phyloP scores from a whole-genome alignment of 2,797 vertebrate species.

The Semotilus atromaculatus region DNA sequence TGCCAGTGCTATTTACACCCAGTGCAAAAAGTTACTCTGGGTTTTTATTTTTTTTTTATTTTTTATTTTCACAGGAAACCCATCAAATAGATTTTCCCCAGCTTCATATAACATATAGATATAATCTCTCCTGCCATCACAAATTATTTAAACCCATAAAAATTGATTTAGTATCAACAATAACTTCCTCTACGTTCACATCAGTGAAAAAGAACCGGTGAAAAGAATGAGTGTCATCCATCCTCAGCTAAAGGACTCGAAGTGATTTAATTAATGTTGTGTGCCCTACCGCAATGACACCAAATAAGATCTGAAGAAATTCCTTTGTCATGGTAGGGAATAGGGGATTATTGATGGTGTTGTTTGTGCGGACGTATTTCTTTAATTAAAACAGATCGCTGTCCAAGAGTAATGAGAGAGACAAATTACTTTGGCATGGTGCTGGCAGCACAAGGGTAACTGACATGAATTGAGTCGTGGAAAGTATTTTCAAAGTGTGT shows the following conservation, averaged over 20 bases:
- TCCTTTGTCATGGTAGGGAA: constrained; percentile 73
- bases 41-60: no score
- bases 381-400: constrained; percentile 79
- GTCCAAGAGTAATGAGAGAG: constrained; percentile 77
- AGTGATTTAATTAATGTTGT: constrained; percentile 63
- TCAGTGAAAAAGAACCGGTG: constrained; percentile 26
- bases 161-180: constrained; percentile 25
- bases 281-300: constrained; percentile 57
- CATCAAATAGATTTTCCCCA: background rate
- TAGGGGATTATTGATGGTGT: constrained; percentile 76
- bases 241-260: constrained; percentile 47
- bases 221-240: constrained; percentile 9
- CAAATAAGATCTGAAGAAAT: constrained; percentile 71
- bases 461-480: constrained; percentile 70
- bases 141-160: constrained; percentile 14
- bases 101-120: constrained; percentile 11
- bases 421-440: constrained; percentile 78
- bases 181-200: constrained; percentile 31
- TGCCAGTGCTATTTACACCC: background rate
- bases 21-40: background rate
- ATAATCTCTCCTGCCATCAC: constrained; percentile 9
- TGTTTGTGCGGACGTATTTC: constrained; percentile 76
- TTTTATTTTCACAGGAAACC: background rate
- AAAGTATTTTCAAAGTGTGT: constrained; percentile 71
- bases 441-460: constrained; percentile 68